phyloP scores from a whole-genome alignment of 2,797 vertebrate species.

The Spinus olivaceus region DNA sequence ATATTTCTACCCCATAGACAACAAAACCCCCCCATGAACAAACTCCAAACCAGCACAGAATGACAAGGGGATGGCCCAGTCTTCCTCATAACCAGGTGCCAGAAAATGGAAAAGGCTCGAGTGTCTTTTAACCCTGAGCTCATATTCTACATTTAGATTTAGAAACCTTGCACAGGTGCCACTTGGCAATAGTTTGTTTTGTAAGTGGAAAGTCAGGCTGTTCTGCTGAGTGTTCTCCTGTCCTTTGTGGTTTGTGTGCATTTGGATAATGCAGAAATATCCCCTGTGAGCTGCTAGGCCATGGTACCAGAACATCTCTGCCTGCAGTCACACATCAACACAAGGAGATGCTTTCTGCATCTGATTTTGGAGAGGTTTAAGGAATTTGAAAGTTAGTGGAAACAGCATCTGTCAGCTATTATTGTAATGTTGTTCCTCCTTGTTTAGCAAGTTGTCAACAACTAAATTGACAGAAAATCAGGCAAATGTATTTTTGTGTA shows the following conservation, averaged over 20 bases:
- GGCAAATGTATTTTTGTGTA: neutral
- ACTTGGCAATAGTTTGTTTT: neutral
- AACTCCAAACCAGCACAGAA: neutral
- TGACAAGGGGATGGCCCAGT: neutral
- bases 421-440: slow-evolving; percentile 21
- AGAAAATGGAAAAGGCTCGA: neutral
- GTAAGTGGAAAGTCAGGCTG: neutral
- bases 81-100: neutral
- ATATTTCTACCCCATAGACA: neutral
- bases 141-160: neutral
- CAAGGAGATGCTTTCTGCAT: neutral
- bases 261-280: neutral
- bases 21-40: neutral
- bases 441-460: slow-evolving; percentile 58
- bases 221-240: neutral
- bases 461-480: slow-evolving; percentile 40
- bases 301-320: neutral
- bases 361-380: neutral
- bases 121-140: neutral
- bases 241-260: neutral
- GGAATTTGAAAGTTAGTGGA: slow-evolving; percentile 13
- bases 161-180: neutral
- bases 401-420: slow-evolving; percentile 60
- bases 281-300: neutral
- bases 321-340: neutral